Evolutionary conservation across 2,797 vertebrate genomes (phyloP), one percentile per base, ranked within the genome.

Genomic region (Ctenopoma multispine): DNA sequence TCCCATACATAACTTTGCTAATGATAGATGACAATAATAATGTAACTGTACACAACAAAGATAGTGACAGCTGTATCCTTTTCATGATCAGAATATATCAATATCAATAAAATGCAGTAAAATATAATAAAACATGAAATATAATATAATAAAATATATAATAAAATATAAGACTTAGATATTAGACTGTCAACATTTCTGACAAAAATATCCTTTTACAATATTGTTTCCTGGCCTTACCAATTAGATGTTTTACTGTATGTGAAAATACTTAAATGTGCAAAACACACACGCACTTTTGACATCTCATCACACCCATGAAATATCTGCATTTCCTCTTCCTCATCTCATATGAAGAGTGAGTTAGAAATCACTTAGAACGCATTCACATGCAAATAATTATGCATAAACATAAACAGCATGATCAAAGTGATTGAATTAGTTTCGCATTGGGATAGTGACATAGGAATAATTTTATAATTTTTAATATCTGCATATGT

Each of bases 351-450:
- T 62, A 23, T 57, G 23, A 72, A 17, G 12, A 70, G 18, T 56
- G 10, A 20, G n/a, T 53, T 24, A 73, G 44, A 67, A 75, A 63
- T 69, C 67, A 68, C 51, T 56, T 24, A n/a, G 24, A 80, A 68
- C 18, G 21, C 34, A 75, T 70, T 64, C 24, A 31, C 65, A 59
- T 68, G 18, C 38, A 76, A 74, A 68, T 69, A 86, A 84, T 68
- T 75, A 72, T 63, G 47, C 47, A 60, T 63, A 69, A 20, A 31
- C 56, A 56, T 49, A 65, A 80, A 56, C 55, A 64, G 73, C 65
- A 47, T 47, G 69, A 77, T 83, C 50, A 71, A 68, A 67, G 57
- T 78, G 66, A 81, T 79, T 77, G 53, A 21, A 77, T 80, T 56
- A 58, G 36, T 75, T 81, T 76, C 75, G 41, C 55, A 84, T 75